Base-by-base conservation (phyloP, 1,140 invertebrate species). In the Tyrophagus putrescentiae region DNA sequence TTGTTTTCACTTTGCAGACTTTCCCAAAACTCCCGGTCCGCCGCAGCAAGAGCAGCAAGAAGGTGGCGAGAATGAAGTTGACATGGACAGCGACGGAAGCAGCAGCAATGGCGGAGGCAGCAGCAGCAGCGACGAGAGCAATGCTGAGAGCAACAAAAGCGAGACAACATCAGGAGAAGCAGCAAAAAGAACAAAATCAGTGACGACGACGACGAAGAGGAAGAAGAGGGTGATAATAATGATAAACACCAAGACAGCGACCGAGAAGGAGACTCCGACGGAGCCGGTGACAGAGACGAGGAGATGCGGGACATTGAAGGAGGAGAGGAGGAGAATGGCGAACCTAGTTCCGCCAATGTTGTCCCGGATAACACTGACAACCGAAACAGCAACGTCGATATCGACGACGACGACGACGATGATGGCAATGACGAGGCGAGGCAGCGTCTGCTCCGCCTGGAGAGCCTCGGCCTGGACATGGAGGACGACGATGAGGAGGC, bases 321-420 rank as follows among this genome's bases (percentile, higher is more conserved):
- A 33, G 36, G 34, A 23, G 16, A 21, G 4, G 25, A 58, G 32
- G 13, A 62, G 60, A 48, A 61, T 42, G 45, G 28, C 48, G 33
- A 34, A 62, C n/a, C n/a, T n/a, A n/a, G n/a, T n/a, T n/a, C n/a
- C n/a, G n/a, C n/a, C n/a, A n/a, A n/a, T n/a, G n/a, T n/a, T n/a
- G n/a, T n/a, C n/a, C n/a, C n/a, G n/a, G n/a, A n/a, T n/a, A n/a
- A n/a, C n/a, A n/a, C n/a, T n/a, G n/a, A n/a, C n/a, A n/a, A n/a
- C n/a, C n/a, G n/a, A n/a, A n/a, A n/a, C n/a, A n/a, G n/a, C n/a
- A n/a, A n/a, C n/a, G n/a, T n/a, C n/a, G n/a, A n/a, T 29, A 18
- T n/a, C 45, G 45, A 5, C 28, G n/a, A 50, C 54, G 57, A 68
- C 64, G 62, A 66, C 45, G 67, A 67, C 42, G 60, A 67, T 60